Evolutionary conservation across 2,113 vertebrate genomes (phyloP).

Genomic region (Saguinus midas): DNA sequence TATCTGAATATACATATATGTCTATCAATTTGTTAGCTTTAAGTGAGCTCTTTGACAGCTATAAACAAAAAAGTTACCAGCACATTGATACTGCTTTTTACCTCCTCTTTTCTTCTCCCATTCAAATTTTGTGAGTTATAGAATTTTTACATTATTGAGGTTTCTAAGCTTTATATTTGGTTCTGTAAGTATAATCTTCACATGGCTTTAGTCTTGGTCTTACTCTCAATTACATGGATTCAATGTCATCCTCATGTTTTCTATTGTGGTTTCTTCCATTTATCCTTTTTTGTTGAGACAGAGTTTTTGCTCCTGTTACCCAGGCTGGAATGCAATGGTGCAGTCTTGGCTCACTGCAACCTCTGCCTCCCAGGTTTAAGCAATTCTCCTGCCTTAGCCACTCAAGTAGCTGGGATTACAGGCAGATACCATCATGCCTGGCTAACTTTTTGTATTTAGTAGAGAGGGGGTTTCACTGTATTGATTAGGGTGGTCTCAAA

Average conservation of each 20-base stretch:
- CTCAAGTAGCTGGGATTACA: too few species aligned
- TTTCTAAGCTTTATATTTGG: neutral
- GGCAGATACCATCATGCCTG: too few species aligned
- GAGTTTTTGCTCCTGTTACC: too few species aligned
- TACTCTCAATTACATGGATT: neutral
- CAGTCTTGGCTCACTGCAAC: too few species aligned
- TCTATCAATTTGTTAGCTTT: constrained; percentile 33
- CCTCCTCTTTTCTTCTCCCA: neutral
- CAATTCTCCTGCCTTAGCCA: too few species aligned
- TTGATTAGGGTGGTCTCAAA: too few species aligned
- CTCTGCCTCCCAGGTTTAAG: too few species aligned
- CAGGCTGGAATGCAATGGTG: too few species aligned
- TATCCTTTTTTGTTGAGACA: neutral
- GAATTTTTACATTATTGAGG: neutral
- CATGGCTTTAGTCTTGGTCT: neutral
- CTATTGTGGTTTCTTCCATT: neutral
- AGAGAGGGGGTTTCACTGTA: too few species aligned
- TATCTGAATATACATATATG: neutral
- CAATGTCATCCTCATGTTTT: neutral
- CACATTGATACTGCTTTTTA: neutral
- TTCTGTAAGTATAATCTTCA: neutral
- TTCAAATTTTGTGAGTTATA: neutral
- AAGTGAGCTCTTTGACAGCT: neutral
- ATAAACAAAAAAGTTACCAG: neutral
- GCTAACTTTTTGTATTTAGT: too few species aligned